Evolutionary conservation across 2,888 invertebrate genomes (phyloP), one percentile per base, ranked within the genome.

Genomic region (Selenia dentaria): DNA sequence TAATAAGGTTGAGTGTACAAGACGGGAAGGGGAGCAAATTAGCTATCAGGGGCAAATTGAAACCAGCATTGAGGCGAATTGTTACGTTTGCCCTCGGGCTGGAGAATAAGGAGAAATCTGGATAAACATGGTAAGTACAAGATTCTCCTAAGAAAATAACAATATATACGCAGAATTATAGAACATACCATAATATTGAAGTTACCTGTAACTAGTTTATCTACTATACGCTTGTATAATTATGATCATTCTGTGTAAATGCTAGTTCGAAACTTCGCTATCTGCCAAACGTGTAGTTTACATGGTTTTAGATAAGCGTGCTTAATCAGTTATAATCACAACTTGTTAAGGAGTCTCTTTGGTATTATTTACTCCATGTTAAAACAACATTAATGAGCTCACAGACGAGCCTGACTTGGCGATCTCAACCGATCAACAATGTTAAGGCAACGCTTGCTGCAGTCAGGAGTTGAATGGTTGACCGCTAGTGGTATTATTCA

Each of bases 11-110:
- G 67, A 70, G 59, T 70, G 65, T 72, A 57, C 66, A 50, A 48
- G 64, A 59, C 59, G 52, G 68, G 71, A 42, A 71, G 80, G 79
- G 72, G 76, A 80, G 82, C 82, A 88, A 86, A 88, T 87, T 88
- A 87, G 87, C 87, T 83, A 87, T 87, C 79, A 84, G 65, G 67
- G 51, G 55, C 49, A 83, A 86, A 88, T 85, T 85, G 78, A 83
- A 85, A 84, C 70, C 67, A 77, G 66, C 75, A 76, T 75, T 79
- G 73, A 74, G 68, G 67, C 74, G 77, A 80, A 78, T 81, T 82
- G 78, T 77, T 70, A 68, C 74, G 53, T 57, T 52, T 54, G 70
- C 79, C 75, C 49, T 36, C 48, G 52, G 67, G 74, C 60, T 34
- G 44, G 52, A 56, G 62, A 70, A 73, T 70, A 67, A 58, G 61